phyloP scores from a whole-genome alignment of 2,888 invertebrate genomes.

The Macrosiphum euphorbiae region DNA sequence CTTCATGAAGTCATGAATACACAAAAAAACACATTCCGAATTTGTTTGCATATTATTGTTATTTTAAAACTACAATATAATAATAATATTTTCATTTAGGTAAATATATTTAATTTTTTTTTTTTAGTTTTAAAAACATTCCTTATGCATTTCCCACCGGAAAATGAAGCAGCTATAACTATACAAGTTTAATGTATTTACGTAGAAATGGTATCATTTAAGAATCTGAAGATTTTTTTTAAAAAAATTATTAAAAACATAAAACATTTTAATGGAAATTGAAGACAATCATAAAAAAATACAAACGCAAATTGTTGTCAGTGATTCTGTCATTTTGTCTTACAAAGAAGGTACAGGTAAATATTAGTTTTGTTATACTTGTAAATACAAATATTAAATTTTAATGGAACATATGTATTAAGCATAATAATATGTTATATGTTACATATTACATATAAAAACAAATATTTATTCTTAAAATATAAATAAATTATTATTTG shows the following conservation, averaged over 20 bases:
- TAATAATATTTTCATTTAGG: neutral
- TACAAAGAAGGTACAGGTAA: too few relatives aligned
- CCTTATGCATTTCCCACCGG: neutral
- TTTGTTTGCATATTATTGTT: neutral
- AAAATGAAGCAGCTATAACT: neutral
- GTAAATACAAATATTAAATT: neutral
- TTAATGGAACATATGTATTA: neutral
- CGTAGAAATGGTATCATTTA: neutral
- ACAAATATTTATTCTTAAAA: neutral
- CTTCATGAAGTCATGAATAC: neutral
- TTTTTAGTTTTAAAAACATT: neutral
- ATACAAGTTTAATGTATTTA: neutral
- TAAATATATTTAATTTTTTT: neutral
- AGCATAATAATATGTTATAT: neutral
- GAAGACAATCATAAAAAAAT: neutral
- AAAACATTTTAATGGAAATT: neutral
- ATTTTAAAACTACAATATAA: neutral
- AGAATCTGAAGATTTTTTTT: neutral
- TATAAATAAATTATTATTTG: neutral
- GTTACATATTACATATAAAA: neutral
- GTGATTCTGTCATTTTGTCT: neutral
- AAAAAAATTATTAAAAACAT: neutral
- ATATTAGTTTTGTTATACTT: neutral
- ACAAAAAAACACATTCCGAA: neutral
- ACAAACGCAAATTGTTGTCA: neutral